phyloP scores from a whole-genome alignment of 1,140 invertebrate genomes.

The Hetaerina americana region DNA sequence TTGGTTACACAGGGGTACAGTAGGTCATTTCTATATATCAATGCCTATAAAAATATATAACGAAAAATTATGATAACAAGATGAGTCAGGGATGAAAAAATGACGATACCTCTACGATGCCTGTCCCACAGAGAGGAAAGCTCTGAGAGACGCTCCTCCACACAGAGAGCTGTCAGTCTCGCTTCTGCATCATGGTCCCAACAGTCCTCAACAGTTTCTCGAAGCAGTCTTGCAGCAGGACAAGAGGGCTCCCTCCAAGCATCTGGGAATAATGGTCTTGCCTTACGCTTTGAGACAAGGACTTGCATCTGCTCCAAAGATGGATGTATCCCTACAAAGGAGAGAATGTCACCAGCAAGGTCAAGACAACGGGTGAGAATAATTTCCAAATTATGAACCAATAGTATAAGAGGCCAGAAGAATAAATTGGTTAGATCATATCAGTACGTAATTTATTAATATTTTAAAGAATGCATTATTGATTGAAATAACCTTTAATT shows the following conservation, averaged over 20 bases:
- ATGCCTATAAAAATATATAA: slow-evolving; percentile 10
- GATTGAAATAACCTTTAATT: not conserved
- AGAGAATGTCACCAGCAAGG: no score
- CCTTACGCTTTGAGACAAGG: slow-evolving; percentile 70
- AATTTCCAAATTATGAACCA: no score
- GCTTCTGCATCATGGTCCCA: slow-evolving; percentile 92
- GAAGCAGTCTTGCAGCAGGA: slow-evolving; percentile 54
- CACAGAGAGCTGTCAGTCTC: slow-evolving; percentile 75
- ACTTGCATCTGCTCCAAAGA: slow-evolving; percentile 63
- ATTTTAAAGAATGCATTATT: not conserved
- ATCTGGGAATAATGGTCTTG: slow-evolving; percentile 61
- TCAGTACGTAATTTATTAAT: no score
- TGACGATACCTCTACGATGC: slow-evolving; percentile 26
- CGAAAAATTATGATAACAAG: slow-evolving; percentile 6
- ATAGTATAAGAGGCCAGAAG: no score
- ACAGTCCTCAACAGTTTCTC: slow-evolving; percentile 85
- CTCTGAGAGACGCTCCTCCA: slow-evolving; percentile 71
- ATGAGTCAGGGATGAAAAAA: slow-evolving; percentile 2
- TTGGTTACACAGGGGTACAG: not conserved
- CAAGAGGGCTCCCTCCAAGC: slow-evolving; percentile 43
- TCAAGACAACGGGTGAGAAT: no score
- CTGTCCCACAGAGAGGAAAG: slow-evolving; percentile 42
- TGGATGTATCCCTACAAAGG: slow-evolving; percentile 48
- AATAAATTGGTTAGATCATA: no score
- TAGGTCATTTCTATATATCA: not conserved